Conservation (phyloP, 2,797 vertebrate species). For the Gymnothorax reevesii region DNA sequence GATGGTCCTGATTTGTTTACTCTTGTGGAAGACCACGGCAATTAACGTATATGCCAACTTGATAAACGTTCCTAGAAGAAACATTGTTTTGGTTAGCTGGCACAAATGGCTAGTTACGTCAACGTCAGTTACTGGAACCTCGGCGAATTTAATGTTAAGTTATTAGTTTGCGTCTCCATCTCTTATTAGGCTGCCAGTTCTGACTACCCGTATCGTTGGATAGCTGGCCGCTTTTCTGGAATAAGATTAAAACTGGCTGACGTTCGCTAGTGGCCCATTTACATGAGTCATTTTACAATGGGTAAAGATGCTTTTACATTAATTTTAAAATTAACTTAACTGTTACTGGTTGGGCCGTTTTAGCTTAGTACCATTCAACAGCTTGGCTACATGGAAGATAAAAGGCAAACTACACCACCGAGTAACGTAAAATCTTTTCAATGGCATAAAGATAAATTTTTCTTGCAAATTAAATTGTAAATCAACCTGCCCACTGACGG, state of each 20-base stretch:
- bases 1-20: neutral
- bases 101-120: no score
- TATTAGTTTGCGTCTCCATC: no score
- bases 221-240: neutral
- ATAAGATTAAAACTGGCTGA: neutral
- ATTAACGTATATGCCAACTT: no score
- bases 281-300: no score
- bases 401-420: constrained; percentile 36
- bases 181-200: no score
- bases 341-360: neutral
- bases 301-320: no score
- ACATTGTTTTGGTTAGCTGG: no score
- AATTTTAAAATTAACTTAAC: constrained; percentile 29
- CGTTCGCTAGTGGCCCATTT: neutral
- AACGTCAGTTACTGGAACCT: no score
- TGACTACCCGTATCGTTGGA: no score
- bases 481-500: neutral
- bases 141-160: no score
- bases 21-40: no score
- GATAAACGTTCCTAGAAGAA: no score
- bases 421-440: constrained; percentile 2
- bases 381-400: neutral
- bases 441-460: neutral
- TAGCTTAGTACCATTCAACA: neutral
- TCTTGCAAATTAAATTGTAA: neutral